Conservation (phyloP, 2,113 vertebrate genomes). For the Platysteira castanea region DNA sequence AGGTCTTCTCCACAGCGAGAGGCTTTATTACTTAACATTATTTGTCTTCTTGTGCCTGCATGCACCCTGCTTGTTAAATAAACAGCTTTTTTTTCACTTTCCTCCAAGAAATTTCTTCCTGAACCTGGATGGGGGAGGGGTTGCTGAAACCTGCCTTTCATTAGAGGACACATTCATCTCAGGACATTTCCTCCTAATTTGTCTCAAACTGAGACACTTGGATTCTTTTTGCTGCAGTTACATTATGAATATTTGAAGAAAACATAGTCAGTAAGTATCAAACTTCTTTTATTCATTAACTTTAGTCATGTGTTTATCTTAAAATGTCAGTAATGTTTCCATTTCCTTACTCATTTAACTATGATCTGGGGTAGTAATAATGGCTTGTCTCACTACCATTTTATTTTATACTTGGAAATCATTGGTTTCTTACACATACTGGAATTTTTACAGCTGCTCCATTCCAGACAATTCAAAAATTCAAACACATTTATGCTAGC, state of each 20-base stretch:
- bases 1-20: too few species aligned
- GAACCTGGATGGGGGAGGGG: too few species aligned
- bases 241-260: accelerated
- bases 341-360: background rate
- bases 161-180: too few species aligned
- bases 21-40: too few species aligned
- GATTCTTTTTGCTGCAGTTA: background rate
- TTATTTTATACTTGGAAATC: background rate
- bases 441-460: background rate
- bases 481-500: background rate
- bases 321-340: background rate
- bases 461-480: background rate
- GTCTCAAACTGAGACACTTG: too few species aligned
- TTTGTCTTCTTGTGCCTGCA: too few species aligned
- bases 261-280: background rate
- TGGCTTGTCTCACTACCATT: accelerated
- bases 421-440: background rate
- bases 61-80: too few species aligned
- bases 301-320: background rate
- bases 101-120: too few species aligned
- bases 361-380: background rate
- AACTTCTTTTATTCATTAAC: background rate
- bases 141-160: too few species aligned
- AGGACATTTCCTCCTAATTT: too few species aligned
- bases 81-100: too few species aligned